Evolutionary conservation across 2,888 invertebrate genomes (phyloP).

Genomic region (Pammene aurita): DNA sequence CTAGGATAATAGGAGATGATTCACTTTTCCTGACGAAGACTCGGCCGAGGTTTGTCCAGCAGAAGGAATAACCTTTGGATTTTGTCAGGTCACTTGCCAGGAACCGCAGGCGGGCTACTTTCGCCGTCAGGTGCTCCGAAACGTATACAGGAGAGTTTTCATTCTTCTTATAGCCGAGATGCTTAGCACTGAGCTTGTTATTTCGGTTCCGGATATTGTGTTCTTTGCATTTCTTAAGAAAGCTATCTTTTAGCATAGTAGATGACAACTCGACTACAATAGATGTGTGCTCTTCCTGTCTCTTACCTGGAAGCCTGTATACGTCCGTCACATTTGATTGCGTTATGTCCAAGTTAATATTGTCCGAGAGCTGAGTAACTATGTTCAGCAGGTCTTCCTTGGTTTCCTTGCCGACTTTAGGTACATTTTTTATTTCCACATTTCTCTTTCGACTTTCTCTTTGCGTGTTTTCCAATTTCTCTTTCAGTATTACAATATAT

Average conservation of each 20-base stretch:
- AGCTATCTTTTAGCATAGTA: slow-evolving; percentile 4
- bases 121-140: slow-evolving; percentile 8
- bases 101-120: slow-evolving; percentile 10
- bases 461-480: background rate
- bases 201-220: slow-evolving; percentile 18
- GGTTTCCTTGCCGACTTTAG: slow-evolving; percentile 6
- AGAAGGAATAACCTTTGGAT: slow-evolving; percentile 11
- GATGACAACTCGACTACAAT: slow-evolving; percentile 27
- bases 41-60: slow-evolving; percentile 35
- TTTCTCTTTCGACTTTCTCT: slow-evolving; percentile 14
- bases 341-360: background rate
- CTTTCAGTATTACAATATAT: background rate
- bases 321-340: slow-evolving; percentile 16
- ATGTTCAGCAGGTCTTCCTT: slow-evolving; percentile 30
- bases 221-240: slow-evolving; percentile 18
- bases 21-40: slow-evolving; percentile 31
- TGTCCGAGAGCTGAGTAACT: slow-evolving; percentile 15
- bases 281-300: slow-evolving; percentile 5
- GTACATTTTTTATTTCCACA: slow-evolving; percentile 20
- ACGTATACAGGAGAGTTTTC: slow-evolving; percentile 16
- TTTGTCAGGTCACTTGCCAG: slow-evolving; percentile 13
- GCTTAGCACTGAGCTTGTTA: slow-evolving; percentile 22
- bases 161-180: slow-evolving; percentile 13
- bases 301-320: slow-evolving; percentile 16
- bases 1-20: slow-evolving; percentile 13